A percentile compares a stretch with the other conserved stretches of the same genome.
phyloP scores from a whole-genome alignment of 2,888 invertebrate species.

The Hemicrepidius hirtus region DNA sequence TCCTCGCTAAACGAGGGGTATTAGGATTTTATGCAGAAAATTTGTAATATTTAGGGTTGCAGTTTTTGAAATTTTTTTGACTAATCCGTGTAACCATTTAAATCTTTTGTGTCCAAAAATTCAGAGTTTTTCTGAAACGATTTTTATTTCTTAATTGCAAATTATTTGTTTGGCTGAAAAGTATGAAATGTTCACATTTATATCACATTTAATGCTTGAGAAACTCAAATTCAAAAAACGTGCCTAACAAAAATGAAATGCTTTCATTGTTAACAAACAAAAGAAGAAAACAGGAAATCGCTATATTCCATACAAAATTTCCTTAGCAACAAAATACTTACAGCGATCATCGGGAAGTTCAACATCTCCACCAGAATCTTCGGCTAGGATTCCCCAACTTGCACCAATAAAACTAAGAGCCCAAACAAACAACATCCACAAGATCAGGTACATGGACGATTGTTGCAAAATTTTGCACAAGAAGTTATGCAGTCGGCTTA shows the following conservation, averaged over 20 bases:
- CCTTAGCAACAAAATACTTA: slow-evolving; percentile 24
- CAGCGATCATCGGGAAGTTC: slow-evolving; percentile 37
- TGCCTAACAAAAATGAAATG: background rate
- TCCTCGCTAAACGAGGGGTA: too few species aligned
- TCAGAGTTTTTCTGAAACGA: too few species aligned
- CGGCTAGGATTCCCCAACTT: slow-evolving; percentile 63
- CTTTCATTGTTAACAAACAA: background rate
- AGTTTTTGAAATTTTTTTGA: too few species aligned
- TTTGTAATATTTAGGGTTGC: too few species aligned
- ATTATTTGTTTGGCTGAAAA: too few species aligned
- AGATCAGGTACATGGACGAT: slow-evolving; percentile 62
- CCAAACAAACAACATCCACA: slow-evolving; percentile 69
- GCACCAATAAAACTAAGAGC: slow-evolving; percentile 66
- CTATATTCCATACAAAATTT: background rate
- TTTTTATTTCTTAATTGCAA: too few species aligned
- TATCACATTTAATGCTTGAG: too few species aligned
- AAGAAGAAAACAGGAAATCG: background rate
- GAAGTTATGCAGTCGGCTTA: slow-evolving; percentile 19
- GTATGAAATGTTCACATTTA: too few species aligned
- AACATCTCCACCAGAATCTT: slow-evolving; percentile 60
- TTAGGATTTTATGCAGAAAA: too few species aligned
- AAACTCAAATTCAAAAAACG: too few species aligned
- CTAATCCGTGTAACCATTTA: too few species aligned
- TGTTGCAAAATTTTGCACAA: background rate
- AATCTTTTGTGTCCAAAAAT: too few species aligned